Evolutionary conservation across 2,888 invertebrate species (phyloP).

Genomic region (Trimorus sp.): DNA sequence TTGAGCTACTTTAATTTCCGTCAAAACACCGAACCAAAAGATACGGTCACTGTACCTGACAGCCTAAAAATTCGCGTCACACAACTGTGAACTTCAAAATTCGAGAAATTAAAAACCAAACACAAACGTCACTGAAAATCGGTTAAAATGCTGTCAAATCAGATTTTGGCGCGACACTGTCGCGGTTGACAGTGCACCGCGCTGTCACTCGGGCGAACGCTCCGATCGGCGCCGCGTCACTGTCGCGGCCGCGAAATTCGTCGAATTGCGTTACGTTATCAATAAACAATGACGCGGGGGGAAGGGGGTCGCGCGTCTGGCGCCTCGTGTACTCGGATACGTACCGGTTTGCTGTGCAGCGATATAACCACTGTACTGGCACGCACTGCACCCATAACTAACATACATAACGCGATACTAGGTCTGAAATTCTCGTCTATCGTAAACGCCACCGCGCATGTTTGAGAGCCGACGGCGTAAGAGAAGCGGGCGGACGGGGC

Average conservation of each 20-base stretch:
- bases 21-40: no score
- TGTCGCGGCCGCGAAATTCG: neutral
- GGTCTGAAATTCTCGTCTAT: conserved; percentile 64
- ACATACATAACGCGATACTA: conserved; percentile 68
- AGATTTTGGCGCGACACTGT: no score
- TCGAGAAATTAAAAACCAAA: no score
- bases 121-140: no score
- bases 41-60: no score
- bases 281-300: conserved; percentile 36
- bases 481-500: conserved; percentile 47
- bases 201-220: neutral
- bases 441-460: conserved; percentile 65
- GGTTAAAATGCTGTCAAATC: no score
- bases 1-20: no score
- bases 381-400: conserved; percentile 80
- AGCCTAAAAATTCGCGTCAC: no score
- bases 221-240: conserved; percentile 30
- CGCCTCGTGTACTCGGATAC: conserved; percentile 75
- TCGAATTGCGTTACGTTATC: conserved; percentile 11
- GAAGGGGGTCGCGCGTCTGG: conserved; percentile 70
- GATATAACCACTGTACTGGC: conserved; percentile 77
- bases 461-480: conserved; percentile 57
- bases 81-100: no score
- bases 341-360: conserved; percentile 71
- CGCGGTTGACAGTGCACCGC: no score